Percentiles rank a stretch among this genome's conserved stretches.
Conservation (phyloP, 1,140 invertebrate genomes). For the Rhyacophila brunnea region DNA sequence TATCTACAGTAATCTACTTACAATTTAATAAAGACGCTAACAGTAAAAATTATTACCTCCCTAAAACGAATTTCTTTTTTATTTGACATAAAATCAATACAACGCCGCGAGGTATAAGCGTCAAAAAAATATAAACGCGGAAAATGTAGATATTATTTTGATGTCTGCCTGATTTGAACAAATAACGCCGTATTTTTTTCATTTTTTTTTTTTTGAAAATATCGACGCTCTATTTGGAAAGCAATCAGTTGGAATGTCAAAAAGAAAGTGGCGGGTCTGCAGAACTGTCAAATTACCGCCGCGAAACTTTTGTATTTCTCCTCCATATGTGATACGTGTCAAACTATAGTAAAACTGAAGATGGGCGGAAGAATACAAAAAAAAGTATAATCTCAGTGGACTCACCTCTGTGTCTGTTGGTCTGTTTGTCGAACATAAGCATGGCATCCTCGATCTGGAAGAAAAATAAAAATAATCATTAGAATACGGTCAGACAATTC, state of each 20-base stretch:
- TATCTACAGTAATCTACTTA: too few relatives aligned
- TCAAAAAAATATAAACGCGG: background rate
- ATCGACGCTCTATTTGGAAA: background rate
- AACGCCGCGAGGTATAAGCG: background rate
- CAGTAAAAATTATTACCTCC: too few relatives aligned
- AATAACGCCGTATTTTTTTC: conserved; percentile 15
- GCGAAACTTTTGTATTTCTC: background rate
- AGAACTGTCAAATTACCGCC: conserved; percentile 12
- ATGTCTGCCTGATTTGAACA: background rate
- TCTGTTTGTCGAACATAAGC: conserved; percentile 99
- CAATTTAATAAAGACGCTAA: too few relatives aligned
- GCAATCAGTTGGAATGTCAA: conserved; percentile 12
- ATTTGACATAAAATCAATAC: too few relatives aligned
- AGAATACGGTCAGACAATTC: too few relatives aligned
- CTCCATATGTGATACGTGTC: background rate
- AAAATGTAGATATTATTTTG: background rate
- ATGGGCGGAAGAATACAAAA: too few relatives aligned
- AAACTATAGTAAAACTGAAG: background rate
- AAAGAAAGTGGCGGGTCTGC: conserved; percentile 8
- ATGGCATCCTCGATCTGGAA: conserved; percentile 99
- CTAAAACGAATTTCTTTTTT: too few relatives aligned
- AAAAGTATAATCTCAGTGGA: conserved; percentile 37
- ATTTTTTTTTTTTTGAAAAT: conserved; percentile 9
- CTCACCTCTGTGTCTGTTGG: conserved; percentile 99
- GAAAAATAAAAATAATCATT: conserved; percentile 47